These are phyloP conservation scores for Luehdorfia chinensis DNA, from an alignment of 1,140 invertebrate species.

Conservation along the genomic window DNA sequence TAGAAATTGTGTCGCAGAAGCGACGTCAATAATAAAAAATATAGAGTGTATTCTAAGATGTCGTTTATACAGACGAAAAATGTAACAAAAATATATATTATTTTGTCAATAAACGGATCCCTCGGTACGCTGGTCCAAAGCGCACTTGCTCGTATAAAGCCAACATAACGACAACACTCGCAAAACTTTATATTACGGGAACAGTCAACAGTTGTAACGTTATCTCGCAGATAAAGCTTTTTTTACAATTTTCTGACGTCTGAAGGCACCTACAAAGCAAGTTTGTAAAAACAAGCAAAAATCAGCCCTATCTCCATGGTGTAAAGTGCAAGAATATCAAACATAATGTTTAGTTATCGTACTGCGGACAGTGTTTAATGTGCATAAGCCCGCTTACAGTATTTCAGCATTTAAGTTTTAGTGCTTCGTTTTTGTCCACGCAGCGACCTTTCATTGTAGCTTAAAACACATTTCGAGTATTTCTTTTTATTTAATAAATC, in stretches of 20 bases:
- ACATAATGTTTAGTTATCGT: too few relatives aligned
- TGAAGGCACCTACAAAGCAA: constrained; percentile 9
- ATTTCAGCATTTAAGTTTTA: constrained; percentile 12
- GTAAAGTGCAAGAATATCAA: background rate
- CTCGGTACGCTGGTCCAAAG: background rate
- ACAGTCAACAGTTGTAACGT: constrained; percentile 13
- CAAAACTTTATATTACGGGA: constrained; percentile 12
- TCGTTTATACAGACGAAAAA: too few relatives aligned
- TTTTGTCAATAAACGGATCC: background rate
- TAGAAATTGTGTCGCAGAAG: too few relatives aligned
- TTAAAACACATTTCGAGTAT: too few relatives aligned
- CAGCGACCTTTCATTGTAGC: background rate
- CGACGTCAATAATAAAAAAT: too few relatives aligned
- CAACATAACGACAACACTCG: constrained; percentile 2
- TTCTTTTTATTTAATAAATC: too few relatives aligned
- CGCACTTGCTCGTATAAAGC: constrained; percentile 5
- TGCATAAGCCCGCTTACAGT: constrained; percentile 11
- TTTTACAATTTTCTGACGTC: constrained; percentile 6
- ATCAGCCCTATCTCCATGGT: background rate
- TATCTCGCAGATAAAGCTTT: constrained; percentile 15
- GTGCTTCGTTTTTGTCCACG: constrained; percentile 1
- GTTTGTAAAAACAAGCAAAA: background rate
- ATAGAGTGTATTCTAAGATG: too few relatives aligned
- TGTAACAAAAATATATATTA: constrained; percentile 4
- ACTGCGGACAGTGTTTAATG: constrained; percentile 10